Percentiles rank a stretch among this genome's conserved stretches.
phyloP scores from a whole-genome alignment of 2,113 vertebrate species.

The Balaenoptera acutorostrata region DNA sequence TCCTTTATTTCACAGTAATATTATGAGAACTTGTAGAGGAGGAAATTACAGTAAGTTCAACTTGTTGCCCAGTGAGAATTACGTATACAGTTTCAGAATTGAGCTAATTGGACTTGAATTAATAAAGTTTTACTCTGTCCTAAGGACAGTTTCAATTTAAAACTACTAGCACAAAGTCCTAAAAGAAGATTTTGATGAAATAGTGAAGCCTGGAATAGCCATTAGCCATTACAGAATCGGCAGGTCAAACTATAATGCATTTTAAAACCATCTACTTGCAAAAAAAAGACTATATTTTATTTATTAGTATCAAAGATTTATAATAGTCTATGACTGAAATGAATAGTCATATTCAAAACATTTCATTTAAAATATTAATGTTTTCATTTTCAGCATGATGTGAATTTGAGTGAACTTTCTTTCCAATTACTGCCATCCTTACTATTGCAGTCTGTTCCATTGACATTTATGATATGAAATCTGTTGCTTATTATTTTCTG shows the following conservation, averaged over 20 bases:
- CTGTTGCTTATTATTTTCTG: slow-evolving; percentile 57
- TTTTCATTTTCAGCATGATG: slow-evolving; percentile 40
- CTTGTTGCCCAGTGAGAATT: slow-evolving; percentile 59
- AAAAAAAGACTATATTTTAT: neutral
- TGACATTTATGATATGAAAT: slow-evolving; percentile 67
- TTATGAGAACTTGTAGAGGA: slow-evolving; percentile 27
- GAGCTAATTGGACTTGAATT: slow-evolving; percentile 64
- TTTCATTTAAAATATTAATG: slow-evolving; percentile 48
- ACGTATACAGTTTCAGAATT: slow-evolving; percentile 46
- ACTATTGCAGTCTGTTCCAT: slow-evolving; percentile 17
- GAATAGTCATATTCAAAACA: slow-evolving; percentile 14
- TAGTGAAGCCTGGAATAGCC: slow-evolving; percentile 9
- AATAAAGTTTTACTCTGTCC: slow-evolving; percentile 51
- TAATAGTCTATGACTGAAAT: slow-evolving; percentile 56
- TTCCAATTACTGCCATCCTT: slow-evolving; percentile 30
- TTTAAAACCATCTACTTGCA: slow-evolving; percentile 35
- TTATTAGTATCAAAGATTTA: slow-evolving; percentile 58
- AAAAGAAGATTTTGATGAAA: slow-evolving; percentile 28
- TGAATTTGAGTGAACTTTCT: slow-evolving; percentile 48
- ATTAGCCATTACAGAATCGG: slow-evolving; percentile 37
- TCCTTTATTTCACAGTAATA: slow-evolving; percentile 56
- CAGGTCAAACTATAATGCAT: slow-evolving; percentile 27
- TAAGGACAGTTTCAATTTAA: slow-evolving; percentile 35
- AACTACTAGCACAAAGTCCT: slow-evolving; percentile 12
- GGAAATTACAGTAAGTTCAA: slow-evolving; percentile 59